Base-by-base conservation (phyloP, 64 coral and sea anemone genomes). In the Cladopsammia gracilis region DNA sequence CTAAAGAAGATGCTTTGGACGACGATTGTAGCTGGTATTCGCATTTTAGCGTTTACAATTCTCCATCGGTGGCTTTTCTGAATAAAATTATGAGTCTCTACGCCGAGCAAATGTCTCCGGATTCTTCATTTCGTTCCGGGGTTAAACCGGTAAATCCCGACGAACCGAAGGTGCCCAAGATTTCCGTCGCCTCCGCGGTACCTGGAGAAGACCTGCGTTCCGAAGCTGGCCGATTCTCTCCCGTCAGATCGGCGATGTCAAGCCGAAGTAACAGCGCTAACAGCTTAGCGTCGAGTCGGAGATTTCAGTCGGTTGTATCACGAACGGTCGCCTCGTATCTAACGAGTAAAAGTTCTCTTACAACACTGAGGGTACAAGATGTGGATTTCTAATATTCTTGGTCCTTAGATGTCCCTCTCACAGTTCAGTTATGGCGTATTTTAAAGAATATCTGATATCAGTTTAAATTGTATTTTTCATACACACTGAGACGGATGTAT, bases 11-110 rank as follows among this genome's bases (percentile, higher is more conserved):
- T 65, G 62, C 58, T 19, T 16, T 78, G 73, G 83, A 93, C 7
- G 84, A 78, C 54, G 57, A 53, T 58, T 50, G n/a, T 6, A 93
- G 91, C 67, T 93, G 91, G 91, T 78, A 87, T 64, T 93, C 91
- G 18, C 91, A 93, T 71, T 93, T 93, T 53, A 87, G 82, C 18
- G 20, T 93, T 7, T 64, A 64, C 45, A 88, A 73, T 77, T 93
- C 92, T 22, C 64, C 92, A 56, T 94, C 92, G 6, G 66, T 87
- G 18, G 48, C 83, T 72, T 89, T 79, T 42, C 23, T 94, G 18
- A 78, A 54, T 7, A 79, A 82, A 76, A 88, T 94, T 11, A 94
- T 94, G 92, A 42, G 75, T 12, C 59, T 94, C 2, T 89, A 94
- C 53, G 92, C 85, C 25, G 92, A 94, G 48, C 92, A 94, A 74